These are phyloP conservation scores for Pelmatolapia mariae DNA, from an alignment of 2,113 vertebrate species.

Conservation along the genomic window DNA sequence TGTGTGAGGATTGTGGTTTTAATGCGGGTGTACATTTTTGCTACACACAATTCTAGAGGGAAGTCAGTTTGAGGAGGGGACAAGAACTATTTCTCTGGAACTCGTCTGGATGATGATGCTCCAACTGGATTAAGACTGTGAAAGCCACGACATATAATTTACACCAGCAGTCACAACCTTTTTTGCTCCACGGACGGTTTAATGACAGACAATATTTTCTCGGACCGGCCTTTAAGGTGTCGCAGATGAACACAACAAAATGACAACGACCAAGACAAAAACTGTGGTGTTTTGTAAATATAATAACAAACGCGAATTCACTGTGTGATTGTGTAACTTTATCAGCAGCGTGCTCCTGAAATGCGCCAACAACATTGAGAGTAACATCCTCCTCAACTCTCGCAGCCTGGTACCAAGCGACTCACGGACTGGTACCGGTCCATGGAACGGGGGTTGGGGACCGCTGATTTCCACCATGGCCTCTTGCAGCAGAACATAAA, in stretches of 20 bases:
- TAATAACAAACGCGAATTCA: background rate
- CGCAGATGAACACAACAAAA: background rate
- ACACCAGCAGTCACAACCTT: background rate
- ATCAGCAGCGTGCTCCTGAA: background rate
- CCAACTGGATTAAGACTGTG: background rate
- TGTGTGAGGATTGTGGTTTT: background rate
- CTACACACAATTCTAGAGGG: background rate
- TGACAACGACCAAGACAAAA: rapidly evolving
- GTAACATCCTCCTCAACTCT: background rate
- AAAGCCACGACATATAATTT: background rate
- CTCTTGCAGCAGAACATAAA: background rate
- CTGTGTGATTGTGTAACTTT: background rate
- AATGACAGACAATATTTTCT: background rate
- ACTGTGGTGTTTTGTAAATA: background rate
- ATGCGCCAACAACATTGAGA: background rate
- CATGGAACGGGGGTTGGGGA: rapidly evolving
- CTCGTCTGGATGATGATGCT: background rate
- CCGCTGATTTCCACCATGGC: rapidly evolving
- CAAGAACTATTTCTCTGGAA: too few species aligned
- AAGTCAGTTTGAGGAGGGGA: background rate
- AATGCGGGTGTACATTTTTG: background rate
- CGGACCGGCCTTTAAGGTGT: background rate
- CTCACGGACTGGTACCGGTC: background rate
- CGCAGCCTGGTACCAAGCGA: background rate
- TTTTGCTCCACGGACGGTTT: background rate